Evolutionary conservation across 2,113 vertebrate genomes (phyloP).

Genomic region (Mus pahari): DNA sequence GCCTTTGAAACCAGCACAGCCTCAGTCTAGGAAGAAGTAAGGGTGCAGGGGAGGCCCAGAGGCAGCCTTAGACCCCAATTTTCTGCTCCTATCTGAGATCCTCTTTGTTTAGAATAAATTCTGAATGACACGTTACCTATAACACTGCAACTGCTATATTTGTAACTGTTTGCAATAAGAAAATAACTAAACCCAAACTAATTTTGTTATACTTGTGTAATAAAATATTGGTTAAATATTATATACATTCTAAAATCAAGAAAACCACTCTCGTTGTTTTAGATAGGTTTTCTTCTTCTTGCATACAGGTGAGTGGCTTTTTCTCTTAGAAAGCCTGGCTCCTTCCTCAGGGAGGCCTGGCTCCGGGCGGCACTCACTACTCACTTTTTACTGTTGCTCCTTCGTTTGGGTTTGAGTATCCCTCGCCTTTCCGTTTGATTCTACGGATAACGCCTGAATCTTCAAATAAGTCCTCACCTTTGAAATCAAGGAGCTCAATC

Average conservation of each 20-base stretch:
- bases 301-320: background rate
- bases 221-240: slow-evolving; percentile 37
- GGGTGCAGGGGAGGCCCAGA: background rate
- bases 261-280: slow-evolving; percentile 3
- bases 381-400: slow-evolving; percentile 94
- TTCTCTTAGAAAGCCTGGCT: background rate
- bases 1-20: background rate
- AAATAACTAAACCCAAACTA: background rate
- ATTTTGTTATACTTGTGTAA: background rate
- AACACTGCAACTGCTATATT: background rate
- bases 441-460: slow-evolving; percentile 94
- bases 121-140: background rate
- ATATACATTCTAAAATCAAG: background rate
- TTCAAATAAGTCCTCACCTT: slow-evolving; percentile 94
- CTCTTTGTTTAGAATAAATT: slow-evolving; percentile 21
- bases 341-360: background rate
- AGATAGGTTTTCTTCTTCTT: background rate
- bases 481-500: slow-evolving; percentile 96
- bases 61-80: background rate
- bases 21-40: background rate
- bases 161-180: slow-evolving; percentile 19
- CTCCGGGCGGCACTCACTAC: background rate
- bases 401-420: slow-evolving; percentile 95
- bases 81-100: background rate
- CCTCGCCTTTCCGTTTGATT: slow-evolving; percentile 96